phyloP scores from a whole-genome alignment of 1,140 invertebrate genomes.

The Platyura marginata region DNA sequence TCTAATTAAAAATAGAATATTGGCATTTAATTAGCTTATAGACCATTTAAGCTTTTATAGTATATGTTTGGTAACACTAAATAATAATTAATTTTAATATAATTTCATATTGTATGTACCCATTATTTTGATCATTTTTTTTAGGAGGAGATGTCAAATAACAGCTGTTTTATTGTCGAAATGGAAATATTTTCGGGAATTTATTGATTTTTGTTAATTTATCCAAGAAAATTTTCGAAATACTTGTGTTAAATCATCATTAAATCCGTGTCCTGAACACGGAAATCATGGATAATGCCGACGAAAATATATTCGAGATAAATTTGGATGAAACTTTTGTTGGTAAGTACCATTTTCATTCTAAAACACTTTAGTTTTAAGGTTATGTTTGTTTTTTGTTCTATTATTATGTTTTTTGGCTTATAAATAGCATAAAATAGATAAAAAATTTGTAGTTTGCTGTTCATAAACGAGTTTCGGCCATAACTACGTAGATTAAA shows the following conservation, averaged over 20 bases:
- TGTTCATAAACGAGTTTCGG: not conserved
- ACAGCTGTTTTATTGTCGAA: not conserved
- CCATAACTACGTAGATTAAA: not conserved
- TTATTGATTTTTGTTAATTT: not conserved
- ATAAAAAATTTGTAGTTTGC: too few species aligned
- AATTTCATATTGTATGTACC: not conserved
- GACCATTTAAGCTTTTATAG: too few species aligned
- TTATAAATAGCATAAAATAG: too few species aligned
- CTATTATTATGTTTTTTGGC: not conserved
- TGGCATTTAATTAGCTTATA: too few species aligned
- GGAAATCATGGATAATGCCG: not conserved
- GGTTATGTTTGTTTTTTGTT: not conserved
- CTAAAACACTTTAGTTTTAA: not conserved
- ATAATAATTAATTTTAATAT: not conserved
- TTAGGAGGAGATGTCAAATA: not conserved
- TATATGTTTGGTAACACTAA: not conserved
- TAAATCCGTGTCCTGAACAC: not conserved
- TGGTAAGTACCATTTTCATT: not conserved
- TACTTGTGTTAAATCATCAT: not conserved
- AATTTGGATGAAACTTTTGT: not conserved
- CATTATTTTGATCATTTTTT: not conserved
- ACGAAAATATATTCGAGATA: not conserved
- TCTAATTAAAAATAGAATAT: too few species aligned
- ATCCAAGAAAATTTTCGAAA: not conserved
- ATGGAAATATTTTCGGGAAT: too few species aligned